phyloP scores from a whole-genome alignment of 2,113 vertebrate genomes.

The Coturnix japonica region DNA sequence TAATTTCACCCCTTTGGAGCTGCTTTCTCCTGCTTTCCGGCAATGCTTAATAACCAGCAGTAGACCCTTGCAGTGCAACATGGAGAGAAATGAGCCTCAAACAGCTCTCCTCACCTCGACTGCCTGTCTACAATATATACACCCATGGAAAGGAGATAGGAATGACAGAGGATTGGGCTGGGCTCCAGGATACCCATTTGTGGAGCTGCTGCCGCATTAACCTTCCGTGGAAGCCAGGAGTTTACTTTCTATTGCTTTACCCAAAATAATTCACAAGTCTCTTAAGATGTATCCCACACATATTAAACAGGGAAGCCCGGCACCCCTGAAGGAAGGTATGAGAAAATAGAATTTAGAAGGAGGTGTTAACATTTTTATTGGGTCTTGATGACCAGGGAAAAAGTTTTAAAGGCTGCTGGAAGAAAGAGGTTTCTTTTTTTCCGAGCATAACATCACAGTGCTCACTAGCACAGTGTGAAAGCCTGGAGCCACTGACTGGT shows the following conservation, averaged over 20 bases:
- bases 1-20: background rate
- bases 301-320: background rate
- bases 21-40: background rate
- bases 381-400: background rate
- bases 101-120: background rate
- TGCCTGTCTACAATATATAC: background rate
- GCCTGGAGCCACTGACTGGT: background rate
- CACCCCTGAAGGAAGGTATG: background rate
- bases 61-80: background rate
- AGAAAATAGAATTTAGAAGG: constrained; percentile 13
- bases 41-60: background rate
- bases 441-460: background rate
- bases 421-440: constrained; percentile 18
- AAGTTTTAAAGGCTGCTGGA: background rate
- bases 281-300: background rate
- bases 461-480: background rate
- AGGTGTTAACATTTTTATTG: constrained; percentile 51
- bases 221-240: background rate
- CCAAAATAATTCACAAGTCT: constrained; percentile 22
- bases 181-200: constrained; percentile 2
- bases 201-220: background rate
- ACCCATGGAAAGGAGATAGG: background rate
- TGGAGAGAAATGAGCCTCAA: background rate
- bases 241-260: constrained; percentile 25
- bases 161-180: background rate